phyloP scores from a whole-genome alignment of 2,113 vertebrate genomes.

The Arvicanthis niloticus region DNA sequence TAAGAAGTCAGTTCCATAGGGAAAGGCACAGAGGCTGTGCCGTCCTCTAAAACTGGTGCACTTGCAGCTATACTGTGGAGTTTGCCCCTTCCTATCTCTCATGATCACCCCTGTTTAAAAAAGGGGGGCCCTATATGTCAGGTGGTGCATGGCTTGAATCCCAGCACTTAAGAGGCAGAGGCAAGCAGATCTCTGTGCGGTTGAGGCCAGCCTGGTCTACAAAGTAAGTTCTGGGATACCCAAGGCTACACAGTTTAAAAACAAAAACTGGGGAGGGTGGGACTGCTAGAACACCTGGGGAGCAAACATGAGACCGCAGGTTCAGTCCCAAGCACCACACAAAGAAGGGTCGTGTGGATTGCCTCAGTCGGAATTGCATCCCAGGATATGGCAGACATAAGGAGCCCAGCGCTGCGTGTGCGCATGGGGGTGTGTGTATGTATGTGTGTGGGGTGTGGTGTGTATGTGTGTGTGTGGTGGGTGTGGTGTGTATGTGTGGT shows the following conservation, averaged over 20 bases:
- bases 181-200: neutral
- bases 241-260: neutral
- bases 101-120: neutral
- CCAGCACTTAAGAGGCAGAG: neutral
- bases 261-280: neutral
- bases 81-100: neutral
- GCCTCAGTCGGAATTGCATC: neutral
- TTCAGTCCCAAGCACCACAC: neutral
- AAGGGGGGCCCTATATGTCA: neutral
- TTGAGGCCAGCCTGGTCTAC: neutral
- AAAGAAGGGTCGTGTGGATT: neutral
- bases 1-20: neutral
- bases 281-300: neutral
- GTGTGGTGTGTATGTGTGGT: no score
- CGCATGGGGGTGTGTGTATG: neutral
- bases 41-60: neutral
- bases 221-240: neutral
- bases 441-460: no score
- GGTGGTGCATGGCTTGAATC: neutral
- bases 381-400: neutral
- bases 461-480: no score
- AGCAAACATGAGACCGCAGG: neutral
- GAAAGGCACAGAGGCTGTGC: neutral
- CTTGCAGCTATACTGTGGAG: neutral
- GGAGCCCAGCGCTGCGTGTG: neutral